These are phyloP conservation scores for Resseliella maxima DNA, from an alignment of 2,888 invertebrate genomes.

Conservation along the genomic window DNA sequence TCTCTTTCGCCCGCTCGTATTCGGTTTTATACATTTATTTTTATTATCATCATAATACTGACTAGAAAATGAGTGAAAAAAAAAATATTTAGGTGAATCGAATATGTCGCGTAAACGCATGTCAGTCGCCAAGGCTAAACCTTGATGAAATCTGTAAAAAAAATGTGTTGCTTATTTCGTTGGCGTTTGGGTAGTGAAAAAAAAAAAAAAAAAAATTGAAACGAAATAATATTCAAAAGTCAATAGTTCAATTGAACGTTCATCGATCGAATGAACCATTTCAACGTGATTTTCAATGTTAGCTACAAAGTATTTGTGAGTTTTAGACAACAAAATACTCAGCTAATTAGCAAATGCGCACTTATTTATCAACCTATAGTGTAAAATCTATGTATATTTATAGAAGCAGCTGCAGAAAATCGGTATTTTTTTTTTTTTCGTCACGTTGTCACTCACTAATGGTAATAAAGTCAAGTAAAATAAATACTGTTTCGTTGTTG, in stretches of 20 bases:
- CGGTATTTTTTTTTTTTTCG: neutral
- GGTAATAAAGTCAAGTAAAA: neutral
- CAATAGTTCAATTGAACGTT: conserved; percentile 27
- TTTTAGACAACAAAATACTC: neutral
- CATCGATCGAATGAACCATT: neutral
- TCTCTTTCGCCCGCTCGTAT: too few relatives aligned
- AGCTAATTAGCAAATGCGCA: conserved; percentile 49
- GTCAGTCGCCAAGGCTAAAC: conserved; percentile 5
- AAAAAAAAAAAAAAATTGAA: neutral
- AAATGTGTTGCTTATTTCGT: neutral
- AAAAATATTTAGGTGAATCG: neutral
- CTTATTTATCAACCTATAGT: neutral
- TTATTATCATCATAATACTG: neutral
- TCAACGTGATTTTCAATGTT: neutral
- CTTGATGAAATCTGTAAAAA: conserved; percentile 3
- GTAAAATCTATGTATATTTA: neutral
- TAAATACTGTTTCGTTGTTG: neutral
- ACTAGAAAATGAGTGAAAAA: too few relatives aligned
- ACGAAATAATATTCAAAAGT: neutral
- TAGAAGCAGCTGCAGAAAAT: conserved; percentile 3
- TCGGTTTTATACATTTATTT: neutral
- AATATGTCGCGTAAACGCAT: conserved; percentile 31
- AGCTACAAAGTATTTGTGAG: neutral
- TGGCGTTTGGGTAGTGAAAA: neutral
- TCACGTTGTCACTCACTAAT: neutral